phyloP scores from a whole-genome alignment of 2,113 vertebrate species.

The Heterotilapia buettikoferi region DNA sequence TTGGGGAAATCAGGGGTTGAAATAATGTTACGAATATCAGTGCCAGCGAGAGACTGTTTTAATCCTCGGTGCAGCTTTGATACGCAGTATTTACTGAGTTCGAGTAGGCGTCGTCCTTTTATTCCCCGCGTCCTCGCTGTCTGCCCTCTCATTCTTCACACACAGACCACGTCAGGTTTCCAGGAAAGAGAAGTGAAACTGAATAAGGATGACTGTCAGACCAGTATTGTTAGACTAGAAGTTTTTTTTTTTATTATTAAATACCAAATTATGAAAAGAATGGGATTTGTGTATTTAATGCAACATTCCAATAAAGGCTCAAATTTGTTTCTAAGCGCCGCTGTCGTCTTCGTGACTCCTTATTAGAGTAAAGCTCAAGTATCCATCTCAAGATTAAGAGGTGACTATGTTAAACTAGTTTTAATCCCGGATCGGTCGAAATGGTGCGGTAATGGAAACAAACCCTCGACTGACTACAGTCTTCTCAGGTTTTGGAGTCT shows the following conservation, averaged over 20 bases:
- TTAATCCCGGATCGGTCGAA: background rate
- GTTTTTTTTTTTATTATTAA: constrained; percentile 81
- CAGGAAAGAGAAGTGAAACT: constrained; percentile 55
- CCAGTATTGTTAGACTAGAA: constrained; percentile 83
- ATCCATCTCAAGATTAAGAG: background rate
- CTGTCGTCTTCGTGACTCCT: background rate
- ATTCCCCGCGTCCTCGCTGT: constrained; percentile 11
- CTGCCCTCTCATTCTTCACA: constrained; percentile 51
- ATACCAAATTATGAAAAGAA: constrained; percentile 80
- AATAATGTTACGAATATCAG: background rate
- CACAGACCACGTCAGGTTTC: constrained; percentile 32
- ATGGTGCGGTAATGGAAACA: background rate
- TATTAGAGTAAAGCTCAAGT: background rate
- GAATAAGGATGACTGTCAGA: constrained; percentile 81
- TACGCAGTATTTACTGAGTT: constrained; percentile 19
- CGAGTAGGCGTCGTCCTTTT: background rate
- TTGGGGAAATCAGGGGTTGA: constrained; percentile 60
- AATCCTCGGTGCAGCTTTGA: constrained; percentile 40
- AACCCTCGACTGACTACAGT: background rate
- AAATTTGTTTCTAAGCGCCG: constrained; percentile 83
- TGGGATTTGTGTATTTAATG: constrained; percentile 87
- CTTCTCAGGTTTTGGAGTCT: background rate
- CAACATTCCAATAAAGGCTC: constrained; percentile 95
- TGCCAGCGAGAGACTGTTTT: constrained; percentile 46
- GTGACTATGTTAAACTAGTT: background rate